Evolutionary conservation across 2,888 invertebrate genomes (phyloP), one percentile per base, ranked within the genome.

Genomic region (Cosmia pyralina): DNA sequence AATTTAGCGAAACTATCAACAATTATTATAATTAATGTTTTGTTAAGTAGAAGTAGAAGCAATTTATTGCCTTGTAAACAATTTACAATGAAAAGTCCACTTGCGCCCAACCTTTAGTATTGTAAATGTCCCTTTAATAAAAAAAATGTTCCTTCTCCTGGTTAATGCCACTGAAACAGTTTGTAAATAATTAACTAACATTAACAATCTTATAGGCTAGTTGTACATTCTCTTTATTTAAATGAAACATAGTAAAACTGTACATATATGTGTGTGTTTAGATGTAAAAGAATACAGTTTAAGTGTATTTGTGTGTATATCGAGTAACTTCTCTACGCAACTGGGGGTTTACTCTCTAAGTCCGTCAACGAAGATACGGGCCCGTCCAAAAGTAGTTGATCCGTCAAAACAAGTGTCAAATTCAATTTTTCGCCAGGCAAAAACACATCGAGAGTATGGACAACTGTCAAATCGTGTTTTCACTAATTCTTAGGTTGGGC

Each of bases 251-350:
- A 85, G 85, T 85, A 73, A 85, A 83, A 78, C 57, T 92, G 93
- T 92, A 93, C 86, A 89, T 92, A 91, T 88, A 57, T 57, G 85
- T 81, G 85, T 81, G 90, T 89, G 91, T 91, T 78, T 84, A 85
- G 84, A 64, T 57, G 75, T 80, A 83, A 80, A 76, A 72, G 79
- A 84, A 81, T 87, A 84, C 87, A 85, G 82, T 84, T 84, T 89
- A 89, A 88, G 85, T 89, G 89, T 91, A 91, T 89, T 87, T 91
- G 92, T 93, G 92, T 94, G 92, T 93, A 91, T 92, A 93, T 91
- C 88, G 81, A 89, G 89, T 88, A 90, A 88, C 88, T 90, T 80
- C 86, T 88, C 90, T 92, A 92, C 81, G 86, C 87, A 90, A 92
- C 89, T 92, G 91, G 41, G 7, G 41, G 41, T 41, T 5, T 8